Evolutionary conservation across 2,113 vertebrate genomes (phyloP), one percentile per base, ranked within the genome.

Genomic region (Cyanoliseus patagonus): DNA sequence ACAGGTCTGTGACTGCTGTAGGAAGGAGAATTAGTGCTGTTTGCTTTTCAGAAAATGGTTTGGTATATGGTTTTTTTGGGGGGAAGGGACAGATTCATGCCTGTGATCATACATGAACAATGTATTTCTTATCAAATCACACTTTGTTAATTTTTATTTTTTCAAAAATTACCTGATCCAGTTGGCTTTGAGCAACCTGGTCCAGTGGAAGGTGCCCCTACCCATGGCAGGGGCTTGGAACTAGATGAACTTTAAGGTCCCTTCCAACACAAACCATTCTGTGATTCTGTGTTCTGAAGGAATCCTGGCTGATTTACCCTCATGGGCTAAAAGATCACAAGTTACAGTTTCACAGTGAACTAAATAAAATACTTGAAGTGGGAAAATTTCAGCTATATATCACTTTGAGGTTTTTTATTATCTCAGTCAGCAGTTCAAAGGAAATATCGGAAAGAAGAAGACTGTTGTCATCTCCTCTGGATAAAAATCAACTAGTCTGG

Each of bases 21-120:
- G 61, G 4, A 19, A 41, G 7, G 5, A 63, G 6, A 85, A 5
- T n/a, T 46, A 35, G 1, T 17, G 9, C 6, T 64, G 8, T 20
- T 87, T 75, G 2, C 13, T 63, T 82, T 68, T 22, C 7, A 68
- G 72, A 68, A 91, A 62, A 35, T 7, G 2, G 4, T 13, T 87
- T 68, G 0, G 3, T 51, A 63, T 44, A 11, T 27, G 31, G 7
- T n/a, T 59, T 67, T 37, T 12, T 0, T 11, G 9, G 14, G 10
- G 13, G 5, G 7, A 61, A 5, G 11, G 13, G 17, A 5, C 33
- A 23, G 11, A 46, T 76, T 83, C 73, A 51, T 46, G 25, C 7
- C 35, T 5, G 1, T 6, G 5, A 59, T 64, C 28, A 61, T 17
- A 17, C 5, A 22, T 55, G 23, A 81, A 22, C 7, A 49, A 37